A percentile compares a stretch with the other conserved stretches of the same genome.
Evolutionary conservation across 1,140 invertebrate species (phyloP).

Genomic region (Pseudomyrmex pallidus): DNA sequence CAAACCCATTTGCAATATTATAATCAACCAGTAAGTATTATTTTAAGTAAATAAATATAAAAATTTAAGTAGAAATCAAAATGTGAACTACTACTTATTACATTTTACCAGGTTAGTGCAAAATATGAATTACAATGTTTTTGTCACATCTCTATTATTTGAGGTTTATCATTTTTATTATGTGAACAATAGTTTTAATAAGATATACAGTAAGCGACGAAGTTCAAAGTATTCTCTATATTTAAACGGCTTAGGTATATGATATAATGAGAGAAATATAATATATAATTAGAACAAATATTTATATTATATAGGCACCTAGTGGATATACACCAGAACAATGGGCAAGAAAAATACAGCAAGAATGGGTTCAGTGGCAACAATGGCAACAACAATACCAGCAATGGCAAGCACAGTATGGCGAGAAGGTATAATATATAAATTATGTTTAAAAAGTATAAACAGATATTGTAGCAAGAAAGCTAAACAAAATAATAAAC

Average conservation of each 20-base stretch:
- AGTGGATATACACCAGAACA: constrained; percentile 89
- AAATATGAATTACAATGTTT: not conserved
- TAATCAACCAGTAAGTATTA: constrained; percentile 84
- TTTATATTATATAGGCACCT: constrained; percentile 80
- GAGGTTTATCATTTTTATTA: too few species aligned
- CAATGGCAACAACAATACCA: constrained; percentile 94
- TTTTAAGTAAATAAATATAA: constrained; percentile 23
- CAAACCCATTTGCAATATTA: constrained; percentile 85
- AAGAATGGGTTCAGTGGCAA: constrained; percentile 93
- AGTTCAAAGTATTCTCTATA: not conserved
- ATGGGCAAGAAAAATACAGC: constrained; percentile 89
- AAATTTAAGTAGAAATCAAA: not conserved
- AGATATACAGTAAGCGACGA: too few species aligned
- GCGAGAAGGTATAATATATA: constrained; percentile 88
- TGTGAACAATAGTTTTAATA: too few species aligned
- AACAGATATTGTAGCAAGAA: not conserved
- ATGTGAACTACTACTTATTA: too few species aligned
- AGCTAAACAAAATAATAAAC: not conserved
- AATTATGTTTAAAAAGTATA: not conserved
- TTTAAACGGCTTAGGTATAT: constrained; percentile 1
- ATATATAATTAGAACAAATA: not conserved
- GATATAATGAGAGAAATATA: not conserved
- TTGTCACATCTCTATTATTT: not conserved
- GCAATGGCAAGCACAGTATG: constrained; percentile 93
- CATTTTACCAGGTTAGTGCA: too few species aligned